Conservation (phyloP, 2,888 invertebrate genomes). For the Stenoptilia bipunctidactyla region DNA sequence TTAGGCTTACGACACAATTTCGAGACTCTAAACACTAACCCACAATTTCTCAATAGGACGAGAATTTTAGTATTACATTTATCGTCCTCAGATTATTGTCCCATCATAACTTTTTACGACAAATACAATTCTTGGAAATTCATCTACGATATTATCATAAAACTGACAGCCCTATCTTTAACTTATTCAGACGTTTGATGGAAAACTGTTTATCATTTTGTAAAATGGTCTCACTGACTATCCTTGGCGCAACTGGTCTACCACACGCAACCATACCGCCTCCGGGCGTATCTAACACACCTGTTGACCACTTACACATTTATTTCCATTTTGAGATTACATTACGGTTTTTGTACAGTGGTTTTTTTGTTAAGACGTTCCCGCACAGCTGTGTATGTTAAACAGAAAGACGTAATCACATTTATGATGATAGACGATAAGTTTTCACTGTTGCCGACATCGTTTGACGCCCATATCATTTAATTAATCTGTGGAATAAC, state of each 20-base stretch:
- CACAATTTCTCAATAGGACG: too few relatives aligned
- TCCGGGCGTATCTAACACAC: constrained; percentile 44
- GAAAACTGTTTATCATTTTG: constrained; percentile 55
- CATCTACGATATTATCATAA: neutral
- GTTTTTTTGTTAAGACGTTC: neutral
- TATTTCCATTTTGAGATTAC: constrained; percentile 20
- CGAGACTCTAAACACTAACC: too few relatives aligned
- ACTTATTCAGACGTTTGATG: constrained; percentile 24
- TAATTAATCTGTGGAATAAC: constrained; percentile 64
- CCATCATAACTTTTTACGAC: too few relatives aligned
- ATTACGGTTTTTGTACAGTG: constrained; percentile 25
- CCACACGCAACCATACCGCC: constrained; percentile 56
- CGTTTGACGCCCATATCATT: constrained; percentile 48
- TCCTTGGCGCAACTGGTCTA: constrained; percentile 54
- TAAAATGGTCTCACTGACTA: constrained; percentile 45
- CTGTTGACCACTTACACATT: constrained; percentile 23
- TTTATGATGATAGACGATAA: constrained; percentile 29
- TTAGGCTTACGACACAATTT: too few relatives aligned
- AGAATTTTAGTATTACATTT: too few relatives aligned
- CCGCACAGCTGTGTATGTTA: neutral
- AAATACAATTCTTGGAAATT: too few relatives aligned
- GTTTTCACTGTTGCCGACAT: constrained; percentile 50
- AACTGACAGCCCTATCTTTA: neutral
- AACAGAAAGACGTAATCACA: neutral
- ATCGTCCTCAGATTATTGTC: too few relatives aligned